These are phyloP conservation scores for Dicyrtoma fusca DNA, from an alignment of 2,888 invertebrate species.

Conservation along the genomic window DNA sequence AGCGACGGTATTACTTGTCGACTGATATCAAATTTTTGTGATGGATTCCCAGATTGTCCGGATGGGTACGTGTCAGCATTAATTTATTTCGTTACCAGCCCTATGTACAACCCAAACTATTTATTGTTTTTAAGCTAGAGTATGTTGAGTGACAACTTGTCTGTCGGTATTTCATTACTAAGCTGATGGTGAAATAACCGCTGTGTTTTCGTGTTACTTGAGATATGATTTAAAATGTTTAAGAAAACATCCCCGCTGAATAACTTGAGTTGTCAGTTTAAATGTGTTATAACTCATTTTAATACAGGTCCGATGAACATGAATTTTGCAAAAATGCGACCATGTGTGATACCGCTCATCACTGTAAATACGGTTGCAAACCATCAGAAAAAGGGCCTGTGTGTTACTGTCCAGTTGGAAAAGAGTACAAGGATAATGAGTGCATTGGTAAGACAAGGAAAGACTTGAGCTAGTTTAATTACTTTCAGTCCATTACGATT, in stretches of 20 bases:
- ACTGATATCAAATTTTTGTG: conserved; percentile 69
- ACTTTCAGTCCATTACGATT: not conserved
- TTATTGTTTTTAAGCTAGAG: too few relatives aligned
- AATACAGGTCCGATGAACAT: conserved; percentile 44
- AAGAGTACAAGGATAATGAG: conserved; percentile 66
- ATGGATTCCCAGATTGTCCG: conserved; percentile 62
- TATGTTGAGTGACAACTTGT: too few relatives aligned
- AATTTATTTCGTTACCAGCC: too few relatives aligned
- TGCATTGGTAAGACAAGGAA: conserved; percentile 64
- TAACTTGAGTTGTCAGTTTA: too few relatives aligned
- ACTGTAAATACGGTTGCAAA: conserved; percentile 71
- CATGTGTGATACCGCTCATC: conserved; percentile 63
- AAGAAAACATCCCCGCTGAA: not conserved
- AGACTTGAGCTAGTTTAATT: not conserved
- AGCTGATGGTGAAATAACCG: too few relatives aligned
- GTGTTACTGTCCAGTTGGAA: conserved; percentile 76
- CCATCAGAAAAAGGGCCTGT: conserved; percentile 71
- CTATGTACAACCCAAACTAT: too few relatives aligned
- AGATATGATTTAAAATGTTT: not conserved
- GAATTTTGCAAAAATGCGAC: conserved; percentile 60
- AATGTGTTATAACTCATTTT: too few relatives aligned
- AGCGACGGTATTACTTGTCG: conserved; percentile 67
- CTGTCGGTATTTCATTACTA: too few relatives aligned
- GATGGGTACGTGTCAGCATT: conserved; percentile 64
- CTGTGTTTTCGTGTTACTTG: not conserved